These are phyloP conservation scores for Hydractinia symbiolongicarpus DNA, from an alignment of 30 jellyfish, hydroid and myxozoan species.

Conservation along the genomic window DNA sequence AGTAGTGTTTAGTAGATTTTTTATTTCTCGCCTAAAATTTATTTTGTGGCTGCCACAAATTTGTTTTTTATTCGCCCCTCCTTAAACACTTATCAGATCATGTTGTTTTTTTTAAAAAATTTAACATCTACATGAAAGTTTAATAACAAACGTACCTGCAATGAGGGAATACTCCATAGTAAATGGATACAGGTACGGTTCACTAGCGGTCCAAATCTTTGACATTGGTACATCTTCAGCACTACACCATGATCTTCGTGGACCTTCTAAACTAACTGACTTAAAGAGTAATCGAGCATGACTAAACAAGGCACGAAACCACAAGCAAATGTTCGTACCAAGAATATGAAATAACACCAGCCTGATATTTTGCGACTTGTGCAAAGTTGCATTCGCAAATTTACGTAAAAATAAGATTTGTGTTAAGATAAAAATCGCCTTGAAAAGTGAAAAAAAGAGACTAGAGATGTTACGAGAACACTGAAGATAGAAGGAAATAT, in stretches of 20 bases:
- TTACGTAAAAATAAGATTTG: slow-evolving; percentile 78
- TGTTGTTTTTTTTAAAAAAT: not conserved
- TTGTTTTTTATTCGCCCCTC: no score
- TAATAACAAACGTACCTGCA: slow-evolving; percentile 33
- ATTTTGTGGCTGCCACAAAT: no score
- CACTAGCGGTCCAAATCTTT: slow-evolving; percentile 77
- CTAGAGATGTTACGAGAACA: slow-evolving; percentile 64
- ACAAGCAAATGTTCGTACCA: slow-evolving; percentile 85
- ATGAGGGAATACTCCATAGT: slow-evolving; percentile 92
- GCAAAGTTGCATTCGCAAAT: slow-evolving; percentile 88
- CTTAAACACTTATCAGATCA: no score
- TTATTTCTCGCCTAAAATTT: no score
- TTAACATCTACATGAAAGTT: not conserved
- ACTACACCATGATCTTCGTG: slow-evolving; percentile 39
- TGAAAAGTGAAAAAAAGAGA: slow-evolving; percentile 71
- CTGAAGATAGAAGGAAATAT: slow-evolving; percentile 67
- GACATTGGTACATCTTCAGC: slow-evolving; percentile 64
- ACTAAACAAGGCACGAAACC: slow-evolving; percentile 94
- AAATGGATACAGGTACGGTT: slow-evolving; percentile 86
- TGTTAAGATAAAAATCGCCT: slow-evolving; percentile 61
- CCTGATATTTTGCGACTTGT: slow-evolving; percentile 84
- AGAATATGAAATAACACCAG: slow-evolving; percentile 84
- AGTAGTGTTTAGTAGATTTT: not conserved
- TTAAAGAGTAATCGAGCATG: slow-evolving; percentile 61
- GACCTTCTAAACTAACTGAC: slow-evolving; percentile 2